phyloP scores from a whole-genome alignment of 2,113 vertebrate genomes.

The Numida meleagris region DNA sequence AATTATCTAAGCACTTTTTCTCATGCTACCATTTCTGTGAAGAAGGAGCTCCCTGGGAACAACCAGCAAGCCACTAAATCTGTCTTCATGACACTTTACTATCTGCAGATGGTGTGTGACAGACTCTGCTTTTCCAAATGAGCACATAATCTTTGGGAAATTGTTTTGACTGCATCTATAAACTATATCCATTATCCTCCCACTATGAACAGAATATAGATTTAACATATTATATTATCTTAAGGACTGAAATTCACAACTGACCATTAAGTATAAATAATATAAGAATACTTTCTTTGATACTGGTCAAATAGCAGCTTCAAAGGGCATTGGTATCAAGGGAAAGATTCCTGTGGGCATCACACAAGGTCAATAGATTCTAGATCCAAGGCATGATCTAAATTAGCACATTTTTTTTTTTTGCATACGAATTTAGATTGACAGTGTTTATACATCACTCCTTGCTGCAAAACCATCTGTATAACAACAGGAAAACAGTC shows the following conservation, averaged over 20 bases:
- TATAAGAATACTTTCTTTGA: not conserved
- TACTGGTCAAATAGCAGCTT: not conserved
- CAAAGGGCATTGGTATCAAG: not conserved
- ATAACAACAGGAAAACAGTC: not conserved
- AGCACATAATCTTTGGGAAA: slow-evolving; percentile 18
- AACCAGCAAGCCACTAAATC: slow-evolving; percentile 32
- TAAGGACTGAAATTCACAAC: not conserved
- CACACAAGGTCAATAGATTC: not conserved
- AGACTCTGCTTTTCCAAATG: slow-evolving; percentile 31
- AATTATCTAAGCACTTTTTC: slow-evolving; percentile 38
- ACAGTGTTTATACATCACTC: not conserved
- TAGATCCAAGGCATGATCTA: not conserved
- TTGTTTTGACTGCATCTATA: slow-evolving; percentile 16
- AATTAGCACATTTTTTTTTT: not conserved
- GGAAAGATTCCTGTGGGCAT: not conserved
- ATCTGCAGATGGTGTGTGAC: slow-evolving; percentile 53
- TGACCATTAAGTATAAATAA: not conserved
- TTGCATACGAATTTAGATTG: not conserved
- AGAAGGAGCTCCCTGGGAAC: slow-evolving; percentile 52
- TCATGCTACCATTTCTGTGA: slow-evolving; percentile 26
- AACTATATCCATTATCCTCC: not conserved
- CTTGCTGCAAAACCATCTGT: not conserved
- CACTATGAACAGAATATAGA: not conserved
- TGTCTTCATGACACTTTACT: slow-evolving; percentile 42
- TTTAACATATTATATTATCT: not conserved